phyloP scores from a whole-genome alignment of 2,797 vertebrate species.

The Pristis pectinata region DNA sequence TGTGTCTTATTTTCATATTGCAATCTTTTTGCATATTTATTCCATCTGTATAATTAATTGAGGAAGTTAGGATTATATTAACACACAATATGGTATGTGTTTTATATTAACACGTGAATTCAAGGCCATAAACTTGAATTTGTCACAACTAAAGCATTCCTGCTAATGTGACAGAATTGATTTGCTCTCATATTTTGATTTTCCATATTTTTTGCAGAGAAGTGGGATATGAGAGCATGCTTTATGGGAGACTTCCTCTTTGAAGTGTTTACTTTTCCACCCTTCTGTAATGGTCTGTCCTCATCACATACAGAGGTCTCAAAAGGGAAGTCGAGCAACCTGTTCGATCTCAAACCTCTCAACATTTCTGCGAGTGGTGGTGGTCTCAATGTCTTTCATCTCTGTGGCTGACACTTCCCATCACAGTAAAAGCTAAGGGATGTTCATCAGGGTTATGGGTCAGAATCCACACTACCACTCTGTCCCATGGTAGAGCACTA shows the following conservation, averaged over 20 bases:
- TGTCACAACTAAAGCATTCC: background rate
- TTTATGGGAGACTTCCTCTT: background rate
- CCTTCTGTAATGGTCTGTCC: background rate
- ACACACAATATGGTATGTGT: too few relatives aligned
- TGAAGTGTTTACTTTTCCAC: background rate
- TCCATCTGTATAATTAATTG: background rate
- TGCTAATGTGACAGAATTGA: background rate
- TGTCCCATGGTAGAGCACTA: background rate
- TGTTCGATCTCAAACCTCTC: background rate
- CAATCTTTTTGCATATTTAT: background rate
- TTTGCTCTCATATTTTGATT: background rate
- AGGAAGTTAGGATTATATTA: background rate
- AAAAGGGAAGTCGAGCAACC: background rate
- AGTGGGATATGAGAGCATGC: background rate
- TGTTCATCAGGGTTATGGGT: background rate
- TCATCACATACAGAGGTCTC: background rate
- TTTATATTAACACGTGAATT: too few relatives aligned
- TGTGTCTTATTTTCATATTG: background rate
- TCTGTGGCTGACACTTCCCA: background rate
- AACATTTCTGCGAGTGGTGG: background rate
- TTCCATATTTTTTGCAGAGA: too few relatives aligned
- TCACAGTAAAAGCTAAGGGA: background rate
- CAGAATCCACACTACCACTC: background rate
- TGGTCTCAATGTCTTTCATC: background rate
- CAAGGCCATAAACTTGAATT: background rate